Base-by-base conservation (phyloP, 2,888 invertebrate genomes). In the Agrochola lota region DNA sequence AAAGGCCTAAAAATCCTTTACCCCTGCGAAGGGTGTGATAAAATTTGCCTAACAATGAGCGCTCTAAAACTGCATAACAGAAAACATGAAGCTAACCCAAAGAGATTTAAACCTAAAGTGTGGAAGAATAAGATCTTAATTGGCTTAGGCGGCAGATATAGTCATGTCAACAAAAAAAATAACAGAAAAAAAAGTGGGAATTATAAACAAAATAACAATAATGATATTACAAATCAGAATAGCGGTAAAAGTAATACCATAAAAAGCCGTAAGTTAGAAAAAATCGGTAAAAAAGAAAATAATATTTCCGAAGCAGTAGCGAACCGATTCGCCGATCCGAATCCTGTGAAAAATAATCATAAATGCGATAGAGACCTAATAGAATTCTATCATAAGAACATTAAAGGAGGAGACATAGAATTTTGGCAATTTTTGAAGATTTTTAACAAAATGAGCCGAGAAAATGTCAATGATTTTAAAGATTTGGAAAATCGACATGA, bases 391-490 rank as follows among this genome's bases (percentile, higher is more conserved):
- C 91, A 94, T 40, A 92, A 90, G 0, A 94, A 96, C 30, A 93
- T 96, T 0, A 92, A 93, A 83, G 96, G 96, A 0, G 92, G 92
- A 0, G 94, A 96, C 68, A 91, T 96, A 2, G 95, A 95, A 40
- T 96, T 96, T 66, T 95, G 95, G 94, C 96, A 96, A 49, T 96
- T 96, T 81, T 71, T 96, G 23, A 96, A 96, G 74, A 95, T 96
- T 2, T 96, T 91, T 71, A 96, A 96, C 78, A 94, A 92, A 84
- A 94, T 96, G 92, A 87, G 91, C 0, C 81, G 91, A 3, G 95
- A 96, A 4, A 93, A 95, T 40, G 85, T 95, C 0, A 92, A 92
- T 0, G 93, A 94, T 87, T 95, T 95, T 52, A 77, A 91, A 7
- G 95, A 95, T 88, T 87, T 95, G 55, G 91, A 94, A 43, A 85